Evolutionary conservation across 2,113 vertebrate species (phyloP).

Genomic region (Triplophysa siluroides): DNA sequence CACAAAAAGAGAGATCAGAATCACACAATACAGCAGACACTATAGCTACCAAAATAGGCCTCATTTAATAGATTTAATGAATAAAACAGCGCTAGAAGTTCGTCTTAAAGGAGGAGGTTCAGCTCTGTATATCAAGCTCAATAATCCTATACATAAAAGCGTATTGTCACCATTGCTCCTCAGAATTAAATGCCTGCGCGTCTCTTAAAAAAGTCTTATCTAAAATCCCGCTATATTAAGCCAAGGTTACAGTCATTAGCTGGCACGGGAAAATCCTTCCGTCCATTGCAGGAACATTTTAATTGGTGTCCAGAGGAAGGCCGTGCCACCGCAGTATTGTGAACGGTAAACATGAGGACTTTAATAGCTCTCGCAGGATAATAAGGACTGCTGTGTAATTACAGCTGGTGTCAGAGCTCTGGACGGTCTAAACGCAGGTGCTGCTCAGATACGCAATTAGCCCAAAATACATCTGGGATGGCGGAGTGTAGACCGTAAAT

Average conservation of each 20-base stretch:
- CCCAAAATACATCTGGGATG: slow-evolving; percentile 22
- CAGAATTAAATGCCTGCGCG: slow-evolving; percentile 12
- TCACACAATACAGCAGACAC: slow-evolving; percentile 5
- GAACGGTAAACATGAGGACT: slow-evolving; percentile 21
- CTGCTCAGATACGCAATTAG: neutral
- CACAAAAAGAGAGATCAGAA: slow-evolving; percentile 13
- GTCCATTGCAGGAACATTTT: slow-evolving; percentile 3
- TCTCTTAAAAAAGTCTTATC: neutral
- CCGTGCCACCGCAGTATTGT: neutral
- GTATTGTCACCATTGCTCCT: slow-evolving; percentile 17
- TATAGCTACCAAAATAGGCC: slow-evolving; percentile 13
- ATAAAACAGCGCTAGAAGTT: slow-evolving; percentile 48
- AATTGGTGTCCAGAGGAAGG: slow-evolving; percentile 38
- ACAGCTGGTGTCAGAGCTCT: slow-evolving; percentile 21
- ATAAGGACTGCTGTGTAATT: slow-evolving; percentile 14
- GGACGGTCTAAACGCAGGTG: slow-evolving; percentile 14
- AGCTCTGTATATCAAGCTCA: slow-evolving; percentile 25
- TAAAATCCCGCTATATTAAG: slow-evolving; percentile 30
- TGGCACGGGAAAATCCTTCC: neutral
- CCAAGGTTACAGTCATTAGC: slow-evolving; percentile 36
- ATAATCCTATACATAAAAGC: slow-evolving; percentile 53
- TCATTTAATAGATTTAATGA: slow-evolving; percentile 45
- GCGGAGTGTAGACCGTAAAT: neutral
- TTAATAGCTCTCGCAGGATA: neutral
- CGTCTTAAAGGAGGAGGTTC: neutral